These are phyloP conservation scores for Nycteola revayana DNA, from an alignment of 2,888 invertebrate genomes.

Conservation along the genomic window DNA sequence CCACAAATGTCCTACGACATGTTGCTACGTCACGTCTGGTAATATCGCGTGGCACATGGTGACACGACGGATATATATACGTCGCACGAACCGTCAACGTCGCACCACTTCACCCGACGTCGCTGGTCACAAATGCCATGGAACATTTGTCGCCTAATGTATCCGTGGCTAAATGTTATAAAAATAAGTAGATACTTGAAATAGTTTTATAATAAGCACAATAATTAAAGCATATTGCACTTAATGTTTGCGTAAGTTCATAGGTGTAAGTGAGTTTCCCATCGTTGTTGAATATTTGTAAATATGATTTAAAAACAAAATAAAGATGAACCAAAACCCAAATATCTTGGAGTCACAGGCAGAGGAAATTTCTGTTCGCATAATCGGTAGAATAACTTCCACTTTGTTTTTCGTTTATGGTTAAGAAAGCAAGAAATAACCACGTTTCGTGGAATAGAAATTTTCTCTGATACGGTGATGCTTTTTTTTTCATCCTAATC, in stretches of 20 bases:
- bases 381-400: conserved; percentile 64
- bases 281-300: conserved; percentile 56
- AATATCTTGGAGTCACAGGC: conserved; percentile 56
- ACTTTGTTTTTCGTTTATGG: conserved; percentile 33
- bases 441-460: conserved; percentile 73
- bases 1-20: too few relatives aligned
- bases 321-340: too few relatives aligned
- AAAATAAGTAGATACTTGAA: too few relatives aligned
- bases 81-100: too few relatives aligned
- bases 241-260: conserved; percentile 16
- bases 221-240: conserved; percentile 42
- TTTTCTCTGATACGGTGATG: conserved; percentile 74
- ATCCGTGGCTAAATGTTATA: too few relatives aligned
- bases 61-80: too few relatives aligned
- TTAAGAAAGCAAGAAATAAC: conserved; percentile 74
- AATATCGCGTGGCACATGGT: too few relatives aligned
- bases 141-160: too few relatives aligned
- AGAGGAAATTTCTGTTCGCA: conserved; percentile 81
- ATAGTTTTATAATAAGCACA: conserved; percentile 28
- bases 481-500: conserved; percentile 49
- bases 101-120: too few relatives aligned
- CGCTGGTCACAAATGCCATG: too few relatives aligned
- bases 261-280: conserved; percentile 49
- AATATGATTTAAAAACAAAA: conserved; percentile 36
- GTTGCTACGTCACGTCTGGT: too few relatives aligned